Base-by-base conservation (phyloP, 2,113 vertebrate genomes). In the Sylvietta virens region DNA sequence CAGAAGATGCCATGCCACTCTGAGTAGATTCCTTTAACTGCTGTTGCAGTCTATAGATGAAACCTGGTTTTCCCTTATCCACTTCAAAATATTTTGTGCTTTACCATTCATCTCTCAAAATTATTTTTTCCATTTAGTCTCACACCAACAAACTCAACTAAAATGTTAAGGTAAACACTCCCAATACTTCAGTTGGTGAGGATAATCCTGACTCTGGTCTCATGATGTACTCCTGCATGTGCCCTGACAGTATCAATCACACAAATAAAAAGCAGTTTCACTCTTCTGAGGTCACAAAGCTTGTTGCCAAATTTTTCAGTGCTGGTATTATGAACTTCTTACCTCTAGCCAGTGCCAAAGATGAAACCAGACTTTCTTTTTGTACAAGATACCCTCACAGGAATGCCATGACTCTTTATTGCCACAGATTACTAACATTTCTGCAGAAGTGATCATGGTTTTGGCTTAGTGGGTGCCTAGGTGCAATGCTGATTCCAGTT, bases 401-500 rank as follows among this genome's bases (percentile, higher is more conserved):
- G 85, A 95, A 65, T 6, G 33, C 62, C 15, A 5, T 24, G 66
- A 81, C 57, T 95, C 40, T 61, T 50, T 2, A 53, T 57, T 74
- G 64, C 83, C 85, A 66, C 44, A 35, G 61, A 79, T 69, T 37
- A 50, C 70, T 82, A 89, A 88, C 44, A 66, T 91, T 90, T 69
- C 92, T 93, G 86, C 71, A 92, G 90, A 79, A 78, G 66, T 86
- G 81, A 97, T 97, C 92, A 90, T 6, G 40, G 71, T 86, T 97
- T 93, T 89, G 90, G 83, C 90, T 97, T 37, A 62, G 92, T 95
- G 83, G 89, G 94, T 90, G 70, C 61, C 74, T 92, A 95, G 93
- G 86, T 92, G 86, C 74, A 95, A 56, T 47, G 61, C 86, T 91
- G 92, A 92, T 91, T 90, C 93, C 86, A 92, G 92, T 92, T 88